Base-by-base conservation (phyloP, 1,140 invertebrate species). In the Liolophura sinensis region DNA sequence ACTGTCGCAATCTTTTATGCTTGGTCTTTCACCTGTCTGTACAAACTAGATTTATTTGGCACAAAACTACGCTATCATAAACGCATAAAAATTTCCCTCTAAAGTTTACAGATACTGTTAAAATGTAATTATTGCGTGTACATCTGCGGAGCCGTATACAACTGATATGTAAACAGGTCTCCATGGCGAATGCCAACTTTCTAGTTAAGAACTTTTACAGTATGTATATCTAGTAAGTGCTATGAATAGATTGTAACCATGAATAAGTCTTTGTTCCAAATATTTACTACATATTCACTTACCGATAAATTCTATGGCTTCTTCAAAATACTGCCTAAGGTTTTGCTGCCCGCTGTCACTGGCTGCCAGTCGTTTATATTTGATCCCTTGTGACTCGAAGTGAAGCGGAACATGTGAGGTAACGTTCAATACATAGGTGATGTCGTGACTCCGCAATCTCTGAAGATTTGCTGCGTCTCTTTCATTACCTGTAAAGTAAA, bases 281-380 rank as follows among this genome's bases (percentile, higher is more conserved):
- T n/a, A n/a, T n/a, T n/a, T n/a, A n/a, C n/a, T n/a, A n/a, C 31
- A 40, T 40, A 60, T 22, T 15, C 5, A 88, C 90, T 91, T 85
- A 95, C 93, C 93, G 76, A 96, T 96, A 85, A 95, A 96, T 70
- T 92, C 89, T 81, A 91, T 93, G 64, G 93, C 92, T 81, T 94
- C 92, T 78, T 94, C 91, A 85, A 95, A 96, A 87, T 94, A 95
- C 86, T 95, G 93, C 76, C 92, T 92, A 18, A 95, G 89, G 84
- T 96, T 95, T 80, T 95, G 93, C 76, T 93, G 91, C 15, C 91
- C 90, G 52, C 90, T 93, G 86, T 96, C 93, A 27, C 89, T 88
- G 54, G 92, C 93, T 24, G 92, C 92, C 73, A 95, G 89, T 79
- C 92, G 89, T 81, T 92, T 91, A 83, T 93, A 93, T 54, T 88